Evolutionary conservation across 92 coral and sea anemone genomes (phyloP), one percentile per base, ranked within the genome.

Genomic region (Pocillopora meandrina): DNA sequence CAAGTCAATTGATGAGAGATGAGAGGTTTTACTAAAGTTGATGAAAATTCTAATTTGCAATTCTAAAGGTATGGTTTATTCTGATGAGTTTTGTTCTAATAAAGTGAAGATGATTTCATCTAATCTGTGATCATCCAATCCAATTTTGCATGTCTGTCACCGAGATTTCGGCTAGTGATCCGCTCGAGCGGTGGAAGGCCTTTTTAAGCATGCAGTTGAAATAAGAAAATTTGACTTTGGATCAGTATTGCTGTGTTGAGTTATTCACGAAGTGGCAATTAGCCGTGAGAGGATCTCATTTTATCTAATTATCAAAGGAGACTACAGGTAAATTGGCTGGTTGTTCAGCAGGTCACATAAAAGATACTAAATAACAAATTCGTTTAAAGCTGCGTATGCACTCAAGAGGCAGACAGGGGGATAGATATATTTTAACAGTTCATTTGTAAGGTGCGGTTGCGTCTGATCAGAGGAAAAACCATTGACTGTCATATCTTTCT

Each of bases 391-490:
- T 8, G 6, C 36, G 8, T 42, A 42, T 42, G 36, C 70, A 20
- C 16, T 59, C 10, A 59, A 2, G 62, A 12, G 62, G 3, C 62
- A 59, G 10, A 20, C 31, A 5, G 52, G 8, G 52, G 52, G 52
- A 42, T 7, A 42, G 52, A 42, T 7, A 42, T 42, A 42, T 42
- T 42, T 42, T 42, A 42, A 42, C 52, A 42, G 52, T 42, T 42
- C 52, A 42, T 42, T 3, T 3, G 52, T 3, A 42, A 42, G 4
- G 52, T 42, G 52, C 52, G 52, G 8, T 42, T 3, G 52, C 4
- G 8, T 42, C 13, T 68, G 47, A 76, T 85, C 77, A 85, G 85
- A 86, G 88, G 86, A 69, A 26, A 26, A 26, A 26, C 31, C 1
- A 26, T 26, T 26, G 31, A 26, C 31, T 26, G 31, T 26, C 31